A percentile compares a stretch with the other conserved stretches of the same genome.
phyloP scores from a whole-genome alignment of 2,888 invertebrate species.

The Himalopsyche kuldschensis region DNA sequence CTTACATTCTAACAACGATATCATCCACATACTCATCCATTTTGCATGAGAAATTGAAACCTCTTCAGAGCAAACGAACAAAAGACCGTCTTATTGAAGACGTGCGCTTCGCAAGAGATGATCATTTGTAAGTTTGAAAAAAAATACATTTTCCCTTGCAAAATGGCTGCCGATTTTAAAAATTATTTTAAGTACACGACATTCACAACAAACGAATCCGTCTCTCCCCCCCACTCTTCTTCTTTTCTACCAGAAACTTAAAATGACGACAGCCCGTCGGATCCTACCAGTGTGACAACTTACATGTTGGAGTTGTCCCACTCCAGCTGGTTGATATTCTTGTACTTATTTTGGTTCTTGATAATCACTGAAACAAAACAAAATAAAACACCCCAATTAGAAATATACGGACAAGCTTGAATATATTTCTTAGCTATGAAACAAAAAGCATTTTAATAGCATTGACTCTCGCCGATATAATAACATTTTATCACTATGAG shows the following conservation, averaged over 20 bases:
- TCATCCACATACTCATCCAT: background rate
- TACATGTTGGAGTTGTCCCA: slow-evolving; percentile 82
- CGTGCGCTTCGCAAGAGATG: background rate
- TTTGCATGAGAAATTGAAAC: background rate
- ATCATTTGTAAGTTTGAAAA: background rate
- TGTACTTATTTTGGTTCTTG: slow-evolving; percentile 59
- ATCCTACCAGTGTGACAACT: slow-evolving; percentile 40
- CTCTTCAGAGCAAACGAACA: background rate
- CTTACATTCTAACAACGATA: background rate
- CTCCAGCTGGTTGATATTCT: slow-evolving; percentile 75
- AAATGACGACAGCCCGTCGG: background rate
- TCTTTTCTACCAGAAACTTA: background rate
- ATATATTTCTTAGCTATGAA: too few species aligned
- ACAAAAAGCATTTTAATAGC: too few species aligned
- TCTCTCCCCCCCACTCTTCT: background rate
- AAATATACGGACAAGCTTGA: too few species aligned
- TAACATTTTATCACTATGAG: too few species aligned
- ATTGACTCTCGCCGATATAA: too few species aligned
- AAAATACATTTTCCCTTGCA: background rate
- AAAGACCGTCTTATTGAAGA: background rate
- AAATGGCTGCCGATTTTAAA: background rate
- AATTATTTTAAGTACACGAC: slow-evolving; percentile 39
- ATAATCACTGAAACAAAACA: slow-evolving; percentile 34
- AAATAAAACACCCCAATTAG: background rate
- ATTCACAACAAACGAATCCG: slow-evolving; percentile 35